Conservation (phyloP, 2,797 vertebrate species). For the Labeo calbasu region DNA sequence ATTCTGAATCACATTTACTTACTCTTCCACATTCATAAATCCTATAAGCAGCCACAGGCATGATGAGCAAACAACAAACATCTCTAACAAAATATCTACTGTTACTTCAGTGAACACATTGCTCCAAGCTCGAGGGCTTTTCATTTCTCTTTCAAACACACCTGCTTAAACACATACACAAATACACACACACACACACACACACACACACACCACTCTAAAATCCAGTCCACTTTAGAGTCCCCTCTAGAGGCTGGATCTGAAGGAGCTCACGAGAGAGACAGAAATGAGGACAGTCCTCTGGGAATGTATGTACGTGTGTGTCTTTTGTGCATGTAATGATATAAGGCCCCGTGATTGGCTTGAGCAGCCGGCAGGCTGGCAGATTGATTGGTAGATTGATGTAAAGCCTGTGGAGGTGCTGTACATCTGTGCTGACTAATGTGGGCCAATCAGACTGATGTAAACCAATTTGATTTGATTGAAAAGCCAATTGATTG, state of each 20-base stretch:
- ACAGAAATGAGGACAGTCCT: slow-evolving; percentile 68
- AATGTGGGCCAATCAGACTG: slow-evolving; percentile 53
- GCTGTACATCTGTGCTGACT: slow-evolving; percentile 46
- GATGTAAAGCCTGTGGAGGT: slow-evolving; percentile 29
- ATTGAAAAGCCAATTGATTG: slow-evolving; percentile 50
- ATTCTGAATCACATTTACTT: no score
- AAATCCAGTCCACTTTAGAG: slow-evolving; percentile 81
- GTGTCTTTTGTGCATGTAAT: slow-evolving; percentile 64
- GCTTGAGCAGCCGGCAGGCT: slow-evolving; percentile 10
- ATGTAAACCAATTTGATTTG: slow-evolving; percentile 49
- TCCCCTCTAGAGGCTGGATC: slow-evolving; percentile 84
- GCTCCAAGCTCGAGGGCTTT: neutral
- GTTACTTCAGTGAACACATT: slow-evolving; percentile 2
- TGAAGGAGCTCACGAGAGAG: slow-evolving; percentile 72
- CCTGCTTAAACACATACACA: neutral
- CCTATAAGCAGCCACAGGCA: neutral
- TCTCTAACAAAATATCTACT: neutral
- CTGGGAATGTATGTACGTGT: neutral
- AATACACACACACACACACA: neutral
- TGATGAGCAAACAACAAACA: neutral
- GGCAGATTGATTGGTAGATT: slow-evolving; percentile 50
- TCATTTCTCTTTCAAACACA: neutral
- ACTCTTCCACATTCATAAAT: neutral
- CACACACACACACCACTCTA: slow-evolving; percentile 74
- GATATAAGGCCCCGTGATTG: slow-evolving; percentile 40